phyloP scores from a whole-genome alignment of 2,797 vertebrate species.

The Labeo calbasu region DNA sequence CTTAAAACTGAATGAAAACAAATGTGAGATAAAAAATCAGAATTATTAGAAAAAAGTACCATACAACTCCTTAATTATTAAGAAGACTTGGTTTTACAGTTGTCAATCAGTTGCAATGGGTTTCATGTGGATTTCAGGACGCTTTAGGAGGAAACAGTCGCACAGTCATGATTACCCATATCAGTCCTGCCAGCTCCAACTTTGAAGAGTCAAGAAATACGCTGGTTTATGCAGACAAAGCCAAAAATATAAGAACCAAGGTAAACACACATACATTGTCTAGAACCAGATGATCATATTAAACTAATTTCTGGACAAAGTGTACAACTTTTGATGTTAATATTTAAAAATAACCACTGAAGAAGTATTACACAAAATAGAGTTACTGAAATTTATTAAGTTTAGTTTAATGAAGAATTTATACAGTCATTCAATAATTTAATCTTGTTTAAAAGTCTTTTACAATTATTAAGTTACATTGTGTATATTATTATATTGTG shows the following conservation, averaged over 20 bases:
- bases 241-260: constrained; percentile 90
- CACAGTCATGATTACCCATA: constrained; percentile 94
- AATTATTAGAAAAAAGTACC: neutral
- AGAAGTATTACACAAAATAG: neutral
- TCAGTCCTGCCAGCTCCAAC: constrained; percentile 88
- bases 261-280: constrained; percentile 68
- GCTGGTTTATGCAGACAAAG: constrained; percentile 87
- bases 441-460: neutral
- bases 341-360: neutral
- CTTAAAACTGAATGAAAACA: neutral
- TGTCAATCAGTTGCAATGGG: neutral
- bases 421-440: neutral
- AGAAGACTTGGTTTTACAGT: neutral
- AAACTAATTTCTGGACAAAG: neutral
- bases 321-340: neutral
- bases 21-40: neutral
- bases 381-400: neutral
- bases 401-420: neutral
- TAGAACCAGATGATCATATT: neutral
- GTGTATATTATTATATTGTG: neutral
- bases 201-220: constrained; percentile 94
- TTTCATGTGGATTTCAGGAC: constrained; percentile 76
- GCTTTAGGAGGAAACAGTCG: constrained; percentile 90
- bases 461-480: neutral
- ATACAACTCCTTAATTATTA: neutral